Evolutionary conservation across 2,888 invertebrate species (phyloP).

Genomic region (Acrobasis repandana): DNA sequence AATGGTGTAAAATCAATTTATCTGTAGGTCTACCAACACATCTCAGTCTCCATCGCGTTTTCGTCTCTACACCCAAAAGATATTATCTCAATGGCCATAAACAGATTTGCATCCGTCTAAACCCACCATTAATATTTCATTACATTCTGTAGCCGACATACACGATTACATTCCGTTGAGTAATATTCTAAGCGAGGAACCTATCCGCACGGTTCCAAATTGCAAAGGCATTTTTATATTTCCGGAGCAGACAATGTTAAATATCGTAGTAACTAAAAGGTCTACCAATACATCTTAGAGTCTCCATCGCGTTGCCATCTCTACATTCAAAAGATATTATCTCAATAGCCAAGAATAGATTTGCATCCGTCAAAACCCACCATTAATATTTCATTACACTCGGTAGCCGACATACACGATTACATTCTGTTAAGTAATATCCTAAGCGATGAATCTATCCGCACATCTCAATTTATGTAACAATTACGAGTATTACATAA

Average conservation of each 20-base stretch:
- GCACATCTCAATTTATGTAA: slow-evolving; percentile 9
- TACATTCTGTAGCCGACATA: background rate
- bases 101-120: slow-evolving; percentile 4
- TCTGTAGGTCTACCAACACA: no score
- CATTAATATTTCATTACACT: slow-evolving; percentile 3
- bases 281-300: no score
- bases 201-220: no score
- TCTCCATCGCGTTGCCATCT: background rate
- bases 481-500: slow-evolving; percentile 13
- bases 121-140: slow-evolving; percentile 1
- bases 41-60: no score
- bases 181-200: slow-evolving; percentile 7
- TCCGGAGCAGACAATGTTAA: no score
- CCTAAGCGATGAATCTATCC: slow-evolving; percentile 5
- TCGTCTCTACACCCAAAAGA: background rate
- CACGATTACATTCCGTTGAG: background rate
- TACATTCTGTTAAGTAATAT: slow-evolving; percentile 3
- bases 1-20: no score
- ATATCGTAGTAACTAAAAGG: no score
- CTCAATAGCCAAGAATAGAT: background rate
- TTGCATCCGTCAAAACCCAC: background rate
- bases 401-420: background rate
- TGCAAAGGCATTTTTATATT: no score
- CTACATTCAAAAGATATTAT: background rate
- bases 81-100: background rate